Conservation (phyloP, 37 sponge, comb jelly and placozoan species). For the Theonella swinhoei region DNA sequence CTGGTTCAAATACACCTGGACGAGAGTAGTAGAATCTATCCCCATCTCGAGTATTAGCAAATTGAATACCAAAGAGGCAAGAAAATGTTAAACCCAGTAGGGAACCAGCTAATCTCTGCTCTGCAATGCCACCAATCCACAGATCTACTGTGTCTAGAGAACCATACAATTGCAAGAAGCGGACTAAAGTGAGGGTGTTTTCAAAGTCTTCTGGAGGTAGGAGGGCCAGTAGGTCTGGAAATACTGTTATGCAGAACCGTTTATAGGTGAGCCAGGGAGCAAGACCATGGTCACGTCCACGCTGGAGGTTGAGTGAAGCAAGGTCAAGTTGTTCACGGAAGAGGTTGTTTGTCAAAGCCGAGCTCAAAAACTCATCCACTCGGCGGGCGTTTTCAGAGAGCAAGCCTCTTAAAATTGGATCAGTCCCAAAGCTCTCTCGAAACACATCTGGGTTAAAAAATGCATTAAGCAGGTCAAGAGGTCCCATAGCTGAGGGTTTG, state of each 20-base stretch:
- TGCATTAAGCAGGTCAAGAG: constrained; percentile 44
- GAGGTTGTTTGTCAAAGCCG: constrained; percentile 47
- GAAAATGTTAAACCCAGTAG: constrained; percentile 88
- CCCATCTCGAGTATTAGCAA: constrained; percentile 77
- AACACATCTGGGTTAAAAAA: constrained; percentile 64
- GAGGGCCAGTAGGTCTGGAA: background rate
- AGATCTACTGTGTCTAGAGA: constrained; percentile 64
- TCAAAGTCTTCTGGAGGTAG: constrained; percentile 11
- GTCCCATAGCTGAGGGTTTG: background rate
- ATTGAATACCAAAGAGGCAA: constrained; percentile 86
- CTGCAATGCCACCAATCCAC: constrained; percentile 82
- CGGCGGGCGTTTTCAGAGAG: constrained; percentile 27
- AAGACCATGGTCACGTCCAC: constrained; percentile 91
- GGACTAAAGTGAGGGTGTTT: constrained; percentile 31
- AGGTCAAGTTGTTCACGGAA: constrained; percentile 72
- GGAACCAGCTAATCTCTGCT: constrained; percentile 64
- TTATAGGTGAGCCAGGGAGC: constrained; percentile 70
- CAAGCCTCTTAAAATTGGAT: constrained; percentile 63
- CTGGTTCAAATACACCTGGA: constrained; percentile 79
- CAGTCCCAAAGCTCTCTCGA: constrained; percentile 46
- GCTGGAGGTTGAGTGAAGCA: constrained; percentile 85
- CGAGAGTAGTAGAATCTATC: constrained; percentile 90
- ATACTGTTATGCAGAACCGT: constrained; percentile 62
- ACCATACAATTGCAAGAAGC: constrained; percentile 62
- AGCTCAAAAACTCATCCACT: constrained; percentile 68